phyloP scores from a whole-genome alignment of 2,888 invertebrate genomes.

The Dorcus parallelipipedus region DNA sequence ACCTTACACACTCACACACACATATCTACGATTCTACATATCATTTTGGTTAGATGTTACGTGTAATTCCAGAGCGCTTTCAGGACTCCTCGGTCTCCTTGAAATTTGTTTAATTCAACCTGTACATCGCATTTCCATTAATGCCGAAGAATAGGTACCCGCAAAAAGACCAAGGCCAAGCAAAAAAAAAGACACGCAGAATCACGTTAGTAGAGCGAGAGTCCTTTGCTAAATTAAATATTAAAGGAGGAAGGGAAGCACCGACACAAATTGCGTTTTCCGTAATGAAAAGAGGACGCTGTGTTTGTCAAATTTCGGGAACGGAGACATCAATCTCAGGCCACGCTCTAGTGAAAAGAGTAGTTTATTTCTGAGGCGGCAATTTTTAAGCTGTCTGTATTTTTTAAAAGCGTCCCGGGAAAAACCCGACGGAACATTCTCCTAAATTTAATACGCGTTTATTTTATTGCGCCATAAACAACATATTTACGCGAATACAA shows the following conservation, averaged over 20 bases:
- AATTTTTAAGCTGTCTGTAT: conserved; percentile 13
- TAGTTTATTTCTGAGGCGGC: conserved; percentile 9
- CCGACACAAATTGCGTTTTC: not conserved
- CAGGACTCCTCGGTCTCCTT: too few species aligned
- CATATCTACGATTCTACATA: too few species aligned
- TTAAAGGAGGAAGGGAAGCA: not conserved
- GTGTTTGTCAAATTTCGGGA: conserved; percentile 20
- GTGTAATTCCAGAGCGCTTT: too few species aligned
- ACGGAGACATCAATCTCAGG: conserved; percentile 17
- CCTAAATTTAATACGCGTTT: too few species aligned
- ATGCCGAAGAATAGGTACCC: not conserved
- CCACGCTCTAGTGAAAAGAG: not conserved
- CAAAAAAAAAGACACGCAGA: conserved; percentile 2
- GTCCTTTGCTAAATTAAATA: not conserved
- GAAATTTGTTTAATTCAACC: not conserved
- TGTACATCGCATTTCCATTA: not conserved
- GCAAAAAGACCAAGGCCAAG: not conserved
- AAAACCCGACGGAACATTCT: too few species aligned
- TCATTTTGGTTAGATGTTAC: too few species aligned
- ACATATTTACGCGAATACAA: too few species aligned
- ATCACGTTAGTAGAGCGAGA: not conserved
- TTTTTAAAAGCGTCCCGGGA: not conserved
- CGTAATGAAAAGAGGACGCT: conserved; percentile 16
- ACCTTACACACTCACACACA: too few species aligned
- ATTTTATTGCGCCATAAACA: too few species aligned